Conservation (phyloP, 2,113 vertebrate species). For the Vidua macroura region DNA sequence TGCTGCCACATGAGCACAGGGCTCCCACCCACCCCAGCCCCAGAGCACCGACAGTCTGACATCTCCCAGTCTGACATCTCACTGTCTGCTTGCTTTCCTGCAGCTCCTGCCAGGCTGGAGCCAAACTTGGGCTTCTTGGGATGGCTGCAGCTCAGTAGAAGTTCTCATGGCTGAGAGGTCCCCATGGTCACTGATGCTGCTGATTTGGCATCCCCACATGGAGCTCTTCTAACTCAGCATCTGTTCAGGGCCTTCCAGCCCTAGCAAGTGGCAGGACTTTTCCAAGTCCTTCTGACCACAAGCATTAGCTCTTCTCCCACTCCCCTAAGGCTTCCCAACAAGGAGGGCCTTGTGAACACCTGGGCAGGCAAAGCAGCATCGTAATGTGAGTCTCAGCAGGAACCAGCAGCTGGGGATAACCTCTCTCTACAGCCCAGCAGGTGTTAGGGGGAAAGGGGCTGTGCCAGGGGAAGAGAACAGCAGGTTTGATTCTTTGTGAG, state of each 20-base stretch:
- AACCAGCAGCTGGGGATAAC: not conserved
- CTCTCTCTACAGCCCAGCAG: not conserved
- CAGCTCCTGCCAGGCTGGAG: not conserved
- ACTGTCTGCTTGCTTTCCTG: not conserved
- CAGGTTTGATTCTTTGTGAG: not conserved
- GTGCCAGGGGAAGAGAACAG: not conserved
- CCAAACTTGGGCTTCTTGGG: not conserved
- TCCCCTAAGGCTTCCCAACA: not conserved
- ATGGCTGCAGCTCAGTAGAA: not conserved
- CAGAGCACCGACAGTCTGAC: not conserved
- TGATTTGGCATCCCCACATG: rapidly evolving
- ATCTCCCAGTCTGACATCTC: not conserved
- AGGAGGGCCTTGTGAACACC: not conserved
- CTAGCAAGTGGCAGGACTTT: not conserved
- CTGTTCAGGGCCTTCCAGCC: not conserved
- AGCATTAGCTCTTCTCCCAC: not conserved
- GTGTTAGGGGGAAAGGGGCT: not conserved
- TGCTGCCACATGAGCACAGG: not conserved
- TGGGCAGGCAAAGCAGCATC: not conserved
- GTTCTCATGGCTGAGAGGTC: not conserved
- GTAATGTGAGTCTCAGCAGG: not conserved
- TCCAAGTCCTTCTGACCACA: not conserved
- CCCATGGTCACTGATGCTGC: rapidly evolving
- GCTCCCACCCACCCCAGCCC: not conserved
- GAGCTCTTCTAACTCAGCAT: not conserved